Percentiles rank a stretch among this genome's conserved stretches.
Evolutionary conservation across 2,797 vertebrate genomes (phyloP).

Genomic region (Alauda arvensis): DNA sequence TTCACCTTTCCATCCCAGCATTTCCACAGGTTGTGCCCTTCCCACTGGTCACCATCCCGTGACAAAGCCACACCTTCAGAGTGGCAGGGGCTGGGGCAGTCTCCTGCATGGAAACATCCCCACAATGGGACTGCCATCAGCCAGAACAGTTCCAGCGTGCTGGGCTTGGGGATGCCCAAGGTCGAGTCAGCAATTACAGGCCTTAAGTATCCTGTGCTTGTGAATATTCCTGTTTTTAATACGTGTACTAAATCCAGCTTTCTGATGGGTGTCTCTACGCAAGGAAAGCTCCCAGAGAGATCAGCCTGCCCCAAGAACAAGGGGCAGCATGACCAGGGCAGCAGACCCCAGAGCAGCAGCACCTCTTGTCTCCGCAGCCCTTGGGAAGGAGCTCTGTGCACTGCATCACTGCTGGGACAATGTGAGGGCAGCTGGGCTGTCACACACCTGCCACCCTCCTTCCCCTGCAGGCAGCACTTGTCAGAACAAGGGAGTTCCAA

Average conservation of each 20-base stretch:
- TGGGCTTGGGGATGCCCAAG: neutral
- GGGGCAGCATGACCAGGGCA: neutral
- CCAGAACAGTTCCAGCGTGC: neutral
- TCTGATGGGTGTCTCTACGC: neutral
- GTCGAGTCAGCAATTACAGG: neutral
- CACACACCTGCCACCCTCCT: neutral
- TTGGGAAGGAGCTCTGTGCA: neutral
- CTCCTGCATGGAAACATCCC: neutral
- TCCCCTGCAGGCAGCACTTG: neutral
- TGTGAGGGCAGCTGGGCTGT: neutral
- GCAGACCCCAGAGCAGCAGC: neutral
- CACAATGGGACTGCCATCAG: neutral
- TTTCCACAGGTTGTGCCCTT: accelerated
- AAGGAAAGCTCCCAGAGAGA: neutral
- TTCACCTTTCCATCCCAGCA: accelerated
- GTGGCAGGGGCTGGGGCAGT: neutral
- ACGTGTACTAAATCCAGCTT: neutral
- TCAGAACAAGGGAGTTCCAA: neutral
- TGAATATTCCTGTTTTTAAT: neutral
- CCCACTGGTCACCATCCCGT: neutral
- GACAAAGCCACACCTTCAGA: neutral
- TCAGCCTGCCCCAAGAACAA: neutral
- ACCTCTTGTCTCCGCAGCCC: neutral
- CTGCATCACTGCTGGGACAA: accelerated
- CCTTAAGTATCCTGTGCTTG: neutral